phyloP scores from a whole-genome alignment of 2,888 invertebrate species.

The Mylabris sibirica region DNA sequence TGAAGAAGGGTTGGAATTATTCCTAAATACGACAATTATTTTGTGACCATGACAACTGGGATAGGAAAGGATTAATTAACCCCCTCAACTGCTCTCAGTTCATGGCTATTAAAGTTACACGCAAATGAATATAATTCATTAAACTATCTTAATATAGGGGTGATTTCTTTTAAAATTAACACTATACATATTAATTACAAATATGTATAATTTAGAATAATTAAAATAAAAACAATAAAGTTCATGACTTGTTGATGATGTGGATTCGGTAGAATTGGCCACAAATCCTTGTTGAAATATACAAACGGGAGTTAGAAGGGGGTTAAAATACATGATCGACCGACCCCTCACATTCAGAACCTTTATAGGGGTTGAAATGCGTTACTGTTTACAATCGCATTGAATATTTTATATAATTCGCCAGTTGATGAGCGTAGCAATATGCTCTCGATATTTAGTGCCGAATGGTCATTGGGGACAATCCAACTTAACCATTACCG shows the following conservation, averaged over 20 bases:
- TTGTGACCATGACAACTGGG: conserved; percentile 40
- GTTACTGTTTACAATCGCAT: conserved; percentile 61
- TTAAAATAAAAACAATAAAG: neutral
- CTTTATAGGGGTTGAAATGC: conserved; percentile 38
- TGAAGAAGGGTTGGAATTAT: neutral
- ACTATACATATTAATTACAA: neutral
- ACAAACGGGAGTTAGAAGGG: conserved; percentile 2
- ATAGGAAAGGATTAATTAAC: conserved; percentile 59
- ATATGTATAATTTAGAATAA: neutral
- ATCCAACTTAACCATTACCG: conserved; percentile 20
- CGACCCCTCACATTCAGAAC: conserved; percentile 34
- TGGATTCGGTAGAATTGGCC: conserved; percentile 60
- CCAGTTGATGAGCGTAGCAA: conserved; percentile 64
- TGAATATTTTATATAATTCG: conserved; percentile 62
- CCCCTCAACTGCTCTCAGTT: conserved; percentile 46
- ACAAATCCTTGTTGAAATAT: conserved; percentile 60
- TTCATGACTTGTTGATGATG: conserved; percentile 59
- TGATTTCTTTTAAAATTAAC: neutral
- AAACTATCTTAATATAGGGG: conserved; percentile 38
- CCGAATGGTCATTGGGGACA: conserved; percentile 55
- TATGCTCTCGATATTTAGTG: conserved; percentile 61
- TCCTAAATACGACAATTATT: conserved; percentile 16
- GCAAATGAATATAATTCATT: conserved; percentile 57
- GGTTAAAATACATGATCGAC: conserved; percentile 14
- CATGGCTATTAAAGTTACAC: conserved; percentile 46